phyloP scores from a whole-genome alignment of 2,888 invertebrate species.

The Pachydiplax longipennis region DNA sequence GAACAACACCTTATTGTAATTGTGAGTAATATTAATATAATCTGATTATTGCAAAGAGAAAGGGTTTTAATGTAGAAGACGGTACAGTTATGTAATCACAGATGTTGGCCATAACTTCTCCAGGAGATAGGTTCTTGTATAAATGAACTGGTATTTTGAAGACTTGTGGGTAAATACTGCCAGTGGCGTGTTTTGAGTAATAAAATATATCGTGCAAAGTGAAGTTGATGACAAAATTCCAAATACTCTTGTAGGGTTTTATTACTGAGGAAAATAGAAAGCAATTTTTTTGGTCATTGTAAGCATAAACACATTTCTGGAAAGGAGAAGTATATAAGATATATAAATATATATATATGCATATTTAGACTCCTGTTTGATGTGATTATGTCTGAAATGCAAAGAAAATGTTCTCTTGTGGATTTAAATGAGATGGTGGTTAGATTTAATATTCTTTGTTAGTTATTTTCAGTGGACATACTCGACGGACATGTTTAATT shows the following conservation, averaged over 20 bases:
- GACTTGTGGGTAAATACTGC: conserved; percentile 44
- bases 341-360: conserved; percentile 41
- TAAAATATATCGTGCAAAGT: conserved; percentile 39
- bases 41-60: conserved; percentile 31
- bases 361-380: conserved; percentile 45
- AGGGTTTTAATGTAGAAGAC: conserved; percentile 14
- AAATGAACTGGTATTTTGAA: conserved; percentile 44
- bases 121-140: conserved; percentile 19
- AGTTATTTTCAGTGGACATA: conserved; percentile 41
- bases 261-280: conserved; percentile 43
- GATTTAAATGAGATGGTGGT: conserved; percentile 35
- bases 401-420: conserved; percentile 22
- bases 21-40: conserved; percentile 41
- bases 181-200: conserved; percentile 38
- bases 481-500: conserved; percentile 38
- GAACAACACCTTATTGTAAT: conserved; percentile 39
- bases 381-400: conserved; percentile 41
- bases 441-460: conserved; percentile 44
- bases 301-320: conserved; percentile 40
- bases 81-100: conserved; percentile 6
- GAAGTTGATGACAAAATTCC: conserved; percentile 39
- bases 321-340: conserved; percentile 43
- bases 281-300: conserved; percentile 30
- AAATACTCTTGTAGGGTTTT: conserved; percentile 43
- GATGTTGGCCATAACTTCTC: conserved; percentile 40